A percentile compares a stretch with the other conserved stretches of the same genome.
Conservation (phyloP, 2,888 invertebrate genomes). For the Ochropacha duplaris region DNA sequence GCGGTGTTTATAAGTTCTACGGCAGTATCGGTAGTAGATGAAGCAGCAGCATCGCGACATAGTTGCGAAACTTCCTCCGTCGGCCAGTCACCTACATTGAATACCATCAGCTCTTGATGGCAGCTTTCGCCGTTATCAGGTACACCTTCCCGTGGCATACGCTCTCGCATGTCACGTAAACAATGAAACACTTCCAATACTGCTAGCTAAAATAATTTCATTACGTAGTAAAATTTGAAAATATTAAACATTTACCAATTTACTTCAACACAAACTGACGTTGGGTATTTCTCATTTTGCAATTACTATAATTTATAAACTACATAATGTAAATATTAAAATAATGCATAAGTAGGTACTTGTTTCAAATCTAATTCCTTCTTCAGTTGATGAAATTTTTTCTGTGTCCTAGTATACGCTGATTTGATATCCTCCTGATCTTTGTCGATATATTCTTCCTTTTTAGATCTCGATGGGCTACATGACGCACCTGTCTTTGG, state of each 20-base stretch:
- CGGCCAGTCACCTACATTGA: conserved; percentile 74
- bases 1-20: conserved; percentile 50
- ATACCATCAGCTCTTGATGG: conserved; percentile 60
- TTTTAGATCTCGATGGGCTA: background rate
- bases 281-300: background rate
- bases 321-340: background rate
- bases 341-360: conserved; percentile 36
- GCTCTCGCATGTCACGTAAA: conserved; percentile 56
- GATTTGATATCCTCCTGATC: conserved; percentile 55
- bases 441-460: conserved; percentile 11
- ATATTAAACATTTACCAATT: no score
- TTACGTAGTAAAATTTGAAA: background rate
- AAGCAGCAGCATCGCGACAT: conserved; percentile 54
- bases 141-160: conserved; percentile 57
- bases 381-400: conserved; percentile 63
- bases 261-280: no score
- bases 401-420: conserved; percentile 48
- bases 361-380: conserved; percentile 76
- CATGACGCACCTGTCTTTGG: background rate
- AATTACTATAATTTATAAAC: no score
- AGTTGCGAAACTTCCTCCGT: conserved; percentile 64
- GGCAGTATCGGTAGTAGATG: conserved; percentile 46
- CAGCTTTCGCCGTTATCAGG: conserved; percentile 50
- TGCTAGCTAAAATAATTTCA: conserved; percentile 53
- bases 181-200: conserved; percentile 61